Evolutionary conservation across 2,797 vertebrate genomes (phyloP).

Genomic region (Notoglanidium macrostoma): DNA sequence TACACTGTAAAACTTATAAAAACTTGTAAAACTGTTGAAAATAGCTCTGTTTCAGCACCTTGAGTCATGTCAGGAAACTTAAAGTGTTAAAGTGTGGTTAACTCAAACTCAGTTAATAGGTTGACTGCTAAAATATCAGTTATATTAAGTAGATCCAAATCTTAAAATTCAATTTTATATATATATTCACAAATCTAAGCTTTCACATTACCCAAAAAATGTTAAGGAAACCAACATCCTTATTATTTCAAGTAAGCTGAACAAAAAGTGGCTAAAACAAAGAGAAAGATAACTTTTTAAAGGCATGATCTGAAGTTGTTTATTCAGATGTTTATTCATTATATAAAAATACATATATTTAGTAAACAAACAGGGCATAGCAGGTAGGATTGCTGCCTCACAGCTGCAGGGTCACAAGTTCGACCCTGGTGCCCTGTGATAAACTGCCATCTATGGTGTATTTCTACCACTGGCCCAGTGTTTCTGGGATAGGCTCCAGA

Average conservation of each 20-base stretch:
- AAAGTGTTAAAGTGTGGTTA: background rate
- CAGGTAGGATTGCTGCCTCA: background rate
- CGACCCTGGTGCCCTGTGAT: background rate
- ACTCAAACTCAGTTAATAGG: background rate
- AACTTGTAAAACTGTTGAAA: background rate
- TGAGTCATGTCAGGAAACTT: background rate
- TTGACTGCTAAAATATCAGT: background rate
- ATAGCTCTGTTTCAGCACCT: background rate
- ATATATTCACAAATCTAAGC: background rate
- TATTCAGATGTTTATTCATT: background rate
- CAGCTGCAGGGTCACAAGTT: background rate
- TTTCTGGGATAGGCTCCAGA: background rate
- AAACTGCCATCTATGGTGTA: background rate
- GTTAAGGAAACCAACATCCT: background rate
- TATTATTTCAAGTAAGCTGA: background rate
- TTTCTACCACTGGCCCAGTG: background rate
- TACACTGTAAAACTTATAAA: no score
- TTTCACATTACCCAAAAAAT: background rate
- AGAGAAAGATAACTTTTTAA: background rate
- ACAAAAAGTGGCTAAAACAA: background rate
- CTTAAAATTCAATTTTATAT: background rate
- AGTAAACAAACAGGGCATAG: background rate
- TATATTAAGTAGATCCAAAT: background rate
- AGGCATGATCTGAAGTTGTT: background rate
- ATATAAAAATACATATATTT: background rate